Evolutionary conservation across 2,797 vertebrate species (phyloP).

Genomic region (Smutsia gigantea): DNA sequence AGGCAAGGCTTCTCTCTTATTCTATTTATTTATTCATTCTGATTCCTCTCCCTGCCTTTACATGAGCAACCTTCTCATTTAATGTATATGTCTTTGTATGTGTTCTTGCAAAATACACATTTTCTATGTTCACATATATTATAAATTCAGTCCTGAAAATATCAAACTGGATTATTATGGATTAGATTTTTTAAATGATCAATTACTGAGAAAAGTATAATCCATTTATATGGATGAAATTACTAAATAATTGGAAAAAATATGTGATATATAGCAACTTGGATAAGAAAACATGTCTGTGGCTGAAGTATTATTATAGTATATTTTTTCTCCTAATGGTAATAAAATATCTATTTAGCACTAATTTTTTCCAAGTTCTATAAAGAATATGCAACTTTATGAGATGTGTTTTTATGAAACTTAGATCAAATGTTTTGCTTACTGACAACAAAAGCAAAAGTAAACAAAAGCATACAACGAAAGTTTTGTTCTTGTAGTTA

Average conservation of each 20-base stretch:
- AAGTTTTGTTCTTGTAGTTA: background rate
- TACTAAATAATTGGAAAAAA: background rate
- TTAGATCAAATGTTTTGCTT: background rate
- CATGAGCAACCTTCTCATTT: background rate
- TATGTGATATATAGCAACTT: background rate
- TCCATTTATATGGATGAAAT: background rate
- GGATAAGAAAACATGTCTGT: background rate
- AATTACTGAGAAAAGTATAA: background rate
- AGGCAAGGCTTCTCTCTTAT: background rate
- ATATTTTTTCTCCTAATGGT: background rate
- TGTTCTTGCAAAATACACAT: background rate
- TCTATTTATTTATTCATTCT: background rate
- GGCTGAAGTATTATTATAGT: background rate
- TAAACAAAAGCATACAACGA: background rate
- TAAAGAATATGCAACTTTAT: background rate
- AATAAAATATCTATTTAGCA: background rate
- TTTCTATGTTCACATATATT: background rate
- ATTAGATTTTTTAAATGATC: constrained; percentile 15
- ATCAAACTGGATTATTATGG: background rate
- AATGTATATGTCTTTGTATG: background rate
- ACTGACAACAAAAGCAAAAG: background rate
- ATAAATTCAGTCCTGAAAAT: background rate
- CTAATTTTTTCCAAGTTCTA: background rate
- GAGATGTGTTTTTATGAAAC: background rate
- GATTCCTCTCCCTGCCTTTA: background rate